phyloP scores from a whole-genome alignment of 2,888 invertebrate species.

The Drosophila algonquin region DNA sequence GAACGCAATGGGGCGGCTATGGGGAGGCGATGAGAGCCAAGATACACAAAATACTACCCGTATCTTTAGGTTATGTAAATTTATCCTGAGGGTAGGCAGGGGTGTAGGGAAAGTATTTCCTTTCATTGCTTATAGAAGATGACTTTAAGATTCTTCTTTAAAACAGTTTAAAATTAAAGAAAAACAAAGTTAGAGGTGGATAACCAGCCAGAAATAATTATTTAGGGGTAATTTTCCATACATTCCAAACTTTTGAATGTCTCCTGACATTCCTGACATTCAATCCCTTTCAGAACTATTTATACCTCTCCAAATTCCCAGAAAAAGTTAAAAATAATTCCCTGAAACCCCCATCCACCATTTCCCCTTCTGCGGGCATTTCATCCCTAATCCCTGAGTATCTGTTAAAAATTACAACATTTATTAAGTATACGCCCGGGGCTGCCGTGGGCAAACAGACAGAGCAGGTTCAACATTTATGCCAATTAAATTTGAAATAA shows the following conservation, averaged over 20 bases:
- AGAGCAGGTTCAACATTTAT: slow-evolving; percentile 9
- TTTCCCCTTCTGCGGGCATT: neutral
- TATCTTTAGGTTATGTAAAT: neutral
- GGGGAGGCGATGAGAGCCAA: neutral
- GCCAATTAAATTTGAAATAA: slow-evolving; percentile 21
- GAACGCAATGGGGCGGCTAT: neutral
- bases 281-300: too few relatives aligned
- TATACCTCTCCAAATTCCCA: neutral
- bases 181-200: too few relatives aligned
- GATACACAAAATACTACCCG: neutral
- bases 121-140: neutral
- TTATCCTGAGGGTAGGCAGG: neutral
- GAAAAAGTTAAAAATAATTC: neutral
- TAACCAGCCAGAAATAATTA: too few relatives aligned
- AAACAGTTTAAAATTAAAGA: too few relatives aligned
- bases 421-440: neutral
- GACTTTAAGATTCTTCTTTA: neutral
- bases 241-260: too few relatives aligned
- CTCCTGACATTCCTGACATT: too few relatives aligned
- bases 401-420: slow-evolving; percentile 1
- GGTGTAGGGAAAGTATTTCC: neutral
- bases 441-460: neutral
- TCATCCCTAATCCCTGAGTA: neutral
- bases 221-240: too few relatives aligned
- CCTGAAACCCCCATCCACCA: neutral